A percentile compares a stretch with the other conserved stretches of the same genome.
phyloP scores from a whole-genome alignment of 2,888 invertebrate genomes.

The Lypha dubia region DNA sequence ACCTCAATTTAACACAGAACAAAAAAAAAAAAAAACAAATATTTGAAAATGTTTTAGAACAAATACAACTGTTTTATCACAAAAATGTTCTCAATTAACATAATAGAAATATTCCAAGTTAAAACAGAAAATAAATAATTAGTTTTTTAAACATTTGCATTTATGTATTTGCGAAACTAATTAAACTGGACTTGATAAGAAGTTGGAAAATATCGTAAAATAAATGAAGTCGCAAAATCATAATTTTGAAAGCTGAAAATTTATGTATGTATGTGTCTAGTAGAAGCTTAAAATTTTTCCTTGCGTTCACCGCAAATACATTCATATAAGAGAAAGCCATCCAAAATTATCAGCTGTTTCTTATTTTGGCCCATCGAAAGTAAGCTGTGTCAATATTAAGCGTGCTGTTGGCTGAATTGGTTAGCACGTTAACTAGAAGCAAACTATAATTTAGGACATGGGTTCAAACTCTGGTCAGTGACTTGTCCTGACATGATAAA shows the following conservation, averaged over 20 bases:
- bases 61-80: slow-evolving; percentile 53
- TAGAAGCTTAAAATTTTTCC: no score
- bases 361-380: no score
- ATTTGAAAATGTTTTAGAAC: slow-evolving; percentile 32
- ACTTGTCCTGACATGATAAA: no score
- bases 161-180: slow-evolving; percentile 16
- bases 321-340: no score
- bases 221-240: not conserved
- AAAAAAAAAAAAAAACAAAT: not conserved
- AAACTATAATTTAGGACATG: no score
- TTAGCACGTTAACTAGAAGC: no score
- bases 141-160: slow-evolving; percentile 2
- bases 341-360: no score
- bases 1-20: slow-evolving; percentile 42
- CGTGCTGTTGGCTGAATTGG: no score
- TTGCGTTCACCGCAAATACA: no score
- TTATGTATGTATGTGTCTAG: no score
- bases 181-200: not conserved
- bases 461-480: no score
- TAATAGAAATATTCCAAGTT: not conserved
- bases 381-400: no score
- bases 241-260: not conserved
- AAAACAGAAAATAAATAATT: not conserved
- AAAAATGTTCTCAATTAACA: slow-evolving; percentile 38
- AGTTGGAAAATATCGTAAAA: not conserved